A percentile compares a stretch with the other conserved stretches of the same genome.
phyloP scores from a whole-genome alignment of 1,140 invertebrate genomes.

The Trichomalopsis sarcophagae region DNA sequence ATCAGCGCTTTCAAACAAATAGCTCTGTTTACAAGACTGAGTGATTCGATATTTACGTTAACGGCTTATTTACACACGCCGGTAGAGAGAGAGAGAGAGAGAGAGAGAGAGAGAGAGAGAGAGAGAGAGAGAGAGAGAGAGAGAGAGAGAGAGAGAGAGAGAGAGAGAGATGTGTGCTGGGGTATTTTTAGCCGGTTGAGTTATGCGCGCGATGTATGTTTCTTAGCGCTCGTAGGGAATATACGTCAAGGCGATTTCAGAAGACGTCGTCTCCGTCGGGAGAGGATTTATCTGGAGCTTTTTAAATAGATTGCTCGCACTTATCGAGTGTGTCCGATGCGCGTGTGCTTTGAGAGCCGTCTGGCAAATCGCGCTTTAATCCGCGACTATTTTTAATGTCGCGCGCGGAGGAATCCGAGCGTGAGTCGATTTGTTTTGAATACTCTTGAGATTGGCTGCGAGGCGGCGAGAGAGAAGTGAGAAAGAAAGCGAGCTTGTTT shows the following conservation, averaged over 20 bases:
- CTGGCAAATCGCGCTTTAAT: conserved; percentile 25
- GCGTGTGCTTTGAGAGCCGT: neutral
- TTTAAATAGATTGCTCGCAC: neutral
- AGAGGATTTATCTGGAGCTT: neutral
- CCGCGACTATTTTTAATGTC: neutral
- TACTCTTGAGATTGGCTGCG: neutral
- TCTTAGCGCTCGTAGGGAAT: neutral
- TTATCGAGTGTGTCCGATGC: neutral
- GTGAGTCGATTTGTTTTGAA: conserved; percentile 24
- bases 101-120: too few relatives aligned
- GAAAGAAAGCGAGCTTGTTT: neutral
- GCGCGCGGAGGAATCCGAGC: neutral
- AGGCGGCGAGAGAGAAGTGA: neutral
- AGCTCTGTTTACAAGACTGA: conserved; percentile 20
- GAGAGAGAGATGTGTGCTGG: too few relatives aligned
- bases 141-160: too few relatives aligned
- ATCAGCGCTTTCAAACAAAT: conserved; percentile 16
- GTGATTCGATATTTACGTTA: conserved; percentile 35
- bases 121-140: too few relatives aligned
- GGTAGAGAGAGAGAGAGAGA: neutral
- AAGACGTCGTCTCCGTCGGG: neutral
- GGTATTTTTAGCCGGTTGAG: neutral
- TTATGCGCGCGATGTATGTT: neutral
- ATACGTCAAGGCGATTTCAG: conserved; percentile 11
- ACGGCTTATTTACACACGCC: conserved; percentile 22